Conservation (phyloP, 1,140 invertebrate species). For the Meloidogyne hapla region DNA sequence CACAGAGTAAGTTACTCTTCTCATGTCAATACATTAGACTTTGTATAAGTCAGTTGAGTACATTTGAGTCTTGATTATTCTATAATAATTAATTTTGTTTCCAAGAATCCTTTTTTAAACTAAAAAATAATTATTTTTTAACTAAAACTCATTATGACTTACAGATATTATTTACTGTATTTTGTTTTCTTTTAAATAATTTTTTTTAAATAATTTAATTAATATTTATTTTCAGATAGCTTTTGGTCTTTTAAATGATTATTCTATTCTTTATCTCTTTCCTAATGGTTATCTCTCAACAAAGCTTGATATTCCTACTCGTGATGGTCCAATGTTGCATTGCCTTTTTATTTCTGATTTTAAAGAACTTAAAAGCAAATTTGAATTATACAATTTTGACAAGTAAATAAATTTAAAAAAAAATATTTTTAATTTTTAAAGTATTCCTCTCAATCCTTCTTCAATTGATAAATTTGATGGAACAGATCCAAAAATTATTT, state of each 20-base stretch:
- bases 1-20: no score
- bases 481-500: neutral
- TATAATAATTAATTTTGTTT: no score
- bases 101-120: no score
- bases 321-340: slow-evolving; percentile 14
- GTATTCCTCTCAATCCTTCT: neutral
- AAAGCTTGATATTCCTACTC: neutral
- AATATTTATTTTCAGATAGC: slow-evolving; percentile 8
- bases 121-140: no score
- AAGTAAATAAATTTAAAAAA: neutral
- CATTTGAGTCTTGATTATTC: no score
- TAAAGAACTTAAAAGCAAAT: slow-evolving; percentile 4
- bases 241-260: neutral
- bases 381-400: neutral
- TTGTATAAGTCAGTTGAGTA: no score
- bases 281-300: neutral
- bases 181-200: neutral
- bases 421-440: neutral
- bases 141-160: no score
- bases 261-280: slow-evolving; percentile 12
- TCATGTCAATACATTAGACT: no score
- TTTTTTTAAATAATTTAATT: neutral
- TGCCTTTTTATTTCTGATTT: slow-evolving; percentile 9
- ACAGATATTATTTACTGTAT: no score
- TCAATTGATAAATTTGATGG: slow-evolving; percentile 11